phyloP scores from a whole-genome alignment of 2,888 invertebrate species.

The Lasioglossum vierecki region DNA sequence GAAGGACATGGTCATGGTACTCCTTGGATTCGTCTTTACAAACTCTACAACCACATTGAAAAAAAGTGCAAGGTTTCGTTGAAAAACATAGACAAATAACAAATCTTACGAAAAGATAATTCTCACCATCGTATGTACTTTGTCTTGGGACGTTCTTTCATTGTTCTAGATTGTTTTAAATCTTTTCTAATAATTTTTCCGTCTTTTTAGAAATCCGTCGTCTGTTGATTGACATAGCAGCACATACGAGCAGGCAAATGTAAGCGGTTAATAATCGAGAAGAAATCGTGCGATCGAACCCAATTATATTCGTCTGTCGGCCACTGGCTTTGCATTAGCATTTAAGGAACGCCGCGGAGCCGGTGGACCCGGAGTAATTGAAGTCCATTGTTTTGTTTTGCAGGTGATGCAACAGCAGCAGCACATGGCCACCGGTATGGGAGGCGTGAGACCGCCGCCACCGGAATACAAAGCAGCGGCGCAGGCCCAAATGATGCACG shows the following conservation, averaged over 20 bases:
- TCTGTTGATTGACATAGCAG: background rate
- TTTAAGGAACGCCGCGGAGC: background rate
- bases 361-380: slow-evolving; percentile 21
- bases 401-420: slow-evolving; percentile 84
- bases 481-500: slow-evolving; percentile 87
- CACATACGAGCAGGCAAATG: background rate
- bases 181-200: no score
- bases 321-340: slow-evolving; percentile 8
- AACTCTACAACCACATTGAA: background rate
- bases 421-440: slow-evolving; percentile 83
- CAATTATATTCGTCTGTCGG: background rate
- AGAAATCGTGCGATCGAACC: background rate
- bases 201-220: no score
- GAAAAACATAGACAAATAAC: background rate
- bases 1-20: background rate
- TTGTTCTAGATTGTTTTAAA: no score
- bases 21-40: background rate
- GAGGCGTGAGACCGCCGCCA: slow-evolving; percentile 89
- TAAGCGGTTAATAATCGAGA: background rate
- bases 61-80: background rate
- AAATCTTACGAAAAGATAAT: background rate
- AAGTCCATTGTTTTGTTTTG: slow-evolving; percentile 41
- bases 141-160: no score
- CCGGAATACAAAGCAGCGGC: slow-evolving; percentile 92
- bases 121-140: background rate